A percentile compares a stretch with the other conserved stretches of the same genome.
phyloP scores from a whole-genome alignment of 2,113 vertebrate genomes.

The Zosterops lateralis region DNA sequence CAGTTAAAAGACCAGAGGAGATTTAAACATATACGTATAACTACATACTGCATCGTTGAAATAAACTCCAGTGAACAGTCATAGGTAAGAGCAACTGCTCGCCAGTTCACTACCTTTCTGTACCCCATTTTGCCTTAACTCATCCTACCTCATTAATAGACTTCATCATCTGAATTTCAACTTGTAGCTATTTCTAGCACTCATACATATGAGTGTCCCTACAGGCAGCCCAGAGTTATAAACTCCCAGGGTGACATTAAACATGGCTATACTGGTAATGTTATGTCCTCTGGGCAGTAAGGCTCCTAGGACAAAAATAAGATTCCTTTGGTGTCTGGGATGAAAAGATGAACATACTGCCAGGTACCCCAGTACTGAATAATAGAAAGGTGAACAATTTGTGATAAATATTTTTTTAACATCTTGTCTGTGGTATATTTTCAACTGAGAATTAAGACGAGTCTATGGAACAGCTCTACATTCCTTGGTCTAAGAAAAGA shows the following conservation, averaged over 20 bases:
- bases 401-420: background rate
- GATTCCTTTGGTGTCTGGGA: background rate
- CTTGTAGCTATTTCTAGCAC: background rate
- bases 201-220: background rate
- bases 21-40: background rate
- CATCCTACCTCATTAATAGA: background rate
- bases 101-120: background rate
- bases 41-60: background rate
- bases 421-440: background rate
- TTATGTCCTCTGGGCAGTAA: background rate
- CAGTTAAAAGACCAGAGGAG: background rate
- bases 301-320: background rate
- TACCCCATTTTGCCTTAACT: background rate
- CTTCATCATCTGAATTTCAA: background rate
- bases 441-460: background rate
- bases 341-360: background rate
- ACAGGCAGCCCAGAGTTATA: background rate
- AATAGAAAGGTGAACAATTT: background rate
- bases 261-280: background rate
- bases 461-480: background rate
- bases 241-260: background rate
- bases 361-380: background rate
- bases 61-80: background rate
- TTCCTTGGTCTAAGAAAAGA: background rate
- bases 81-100: background rate